Evolutionary conservation across 2,888 invertebrate genomes (phyloP), one percentile per base, ranked within the genome.

Genomic region (Papilio protenor): DNA sequence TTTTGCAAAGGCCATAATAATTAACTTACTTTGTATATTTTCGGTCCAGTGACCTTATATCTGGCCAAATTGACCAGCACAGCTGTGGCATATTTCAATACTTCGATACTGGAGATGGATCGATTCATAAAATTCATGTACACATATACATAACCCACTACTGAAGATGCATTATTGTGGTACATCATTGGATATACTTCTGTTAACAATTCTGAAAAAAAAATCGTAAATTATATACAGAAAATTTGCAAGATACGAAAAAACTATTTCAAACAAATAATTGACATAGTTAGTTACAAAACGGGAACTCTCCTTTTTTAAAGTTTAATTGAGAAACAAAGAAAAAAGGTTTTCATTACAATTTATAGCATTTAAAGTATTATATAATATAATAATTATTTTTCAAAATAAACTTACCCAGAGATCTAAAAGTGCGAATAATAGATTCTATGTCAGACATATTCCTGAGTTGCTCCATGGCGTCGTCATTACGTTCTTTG

Each of bases 41-140:
- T 95, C 0, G 94, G 93, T 14, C 95, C 96, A 0, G 96, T 96
- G 73, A 93, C 89, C 74, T 92, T 92, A 83, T 96, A 96, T 78
- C 97, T 96, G 16, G 96, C 95, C 80, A 97, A 89, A 85, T 97
- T 97, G 66, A 97, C 95, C 52, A 97, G 94, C 66, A 97, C 95
- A 23, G 95, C 93, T 6, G 95, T 92, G 0, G 95, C 95, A 21
- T 91, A 90, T 66, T 94, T 93, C 71, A 95, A 91, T 71, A 95
- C 93, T 81, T 95, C 94, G 82, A 96, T 92, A 84, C 96, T 96
- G 3, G 96, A 96, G 75, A 95, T 89, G 45, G 96, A 96, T 80
- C 96, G 93, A 84, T 95, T 96, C 2, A 95, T 90, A 27, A 87
- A 86, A 0, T 90, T 89, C 93, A 95, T 95, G 82, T 92, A 95